phyloP scores from a whole-genome alignment of 2,888 invertebrate species.

The Cheilosia pagana region DNA sequence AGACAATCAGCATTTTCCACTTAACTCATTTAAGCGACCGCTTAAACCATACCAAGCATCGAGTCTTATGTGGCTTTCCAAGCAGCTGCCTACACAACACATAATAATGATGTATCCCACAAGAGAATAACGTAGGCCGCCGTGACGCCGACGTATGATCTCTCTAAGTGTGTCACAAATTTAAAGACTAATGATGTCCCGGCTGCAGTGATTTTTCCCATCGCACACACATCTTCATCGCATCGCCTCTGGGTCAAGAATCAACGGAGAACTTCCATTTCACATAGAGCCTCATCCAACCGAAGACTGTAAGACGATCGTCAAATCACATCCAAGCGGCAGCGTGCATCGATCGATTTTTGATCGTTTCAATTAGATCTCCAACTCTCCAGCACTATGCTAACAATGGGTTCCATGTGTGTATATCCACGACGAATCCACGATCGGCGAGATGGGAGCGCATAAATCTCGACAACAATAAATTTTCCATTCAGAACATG shows the following conservation, averaged over 20 bases:
- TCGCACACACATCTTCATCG: slow-evolving; percentile 32
- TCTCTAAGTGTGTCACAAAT: slow-evolving; percentile 32
- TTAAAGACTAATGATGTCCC: slow-evolving; percentile 27
- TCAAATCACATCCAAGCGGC: slow-evolving; percentile 17
- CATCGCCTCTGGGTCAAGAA: slow-evolving; percentile 30
- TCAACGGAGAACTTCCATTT: slow-evolving; percentile 14
- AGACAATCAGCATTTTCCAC: too few relatives aligned
- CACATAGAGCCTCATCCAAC: slow-evolving; percentile 22
- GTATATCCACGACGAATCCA: slow-evolving; percentile 1
- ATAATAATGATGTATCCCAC: slow-evolving; percentile 14
- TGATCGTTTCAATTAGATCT: slow-evolving; percentile 42
- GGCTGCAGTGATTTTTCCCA: slow-evolving; percentile 22
- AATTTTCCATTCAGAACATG: slow-evolving; percentile 50
- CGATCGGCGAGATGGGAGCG: slow-evolving; percentile 23
- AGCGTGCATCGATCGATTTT: slow-evolving; percentile 38
- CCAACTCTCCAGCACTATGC: background rate
- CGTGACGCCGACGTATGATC: slow-evolving; percentile 1
- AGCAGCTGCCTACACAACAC: background rate
- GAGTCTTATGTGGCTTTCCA: background rate
- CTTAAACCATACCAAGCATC: too few relatives aligned
- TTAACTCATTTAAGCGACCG: too few relatives aligned
- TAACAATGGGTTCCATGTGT: slow-evolving; percentile 29
- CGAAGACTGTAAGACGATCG: background rate
- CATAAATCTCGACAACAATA: slow-evolving; percentile 50
- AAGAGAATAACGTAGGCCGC: slow-evolving; percentile 5